Base-by-base conservation (phyloP, 2,113 vertebrate genomes). In the Lutjanus erythropterus region DNA sequence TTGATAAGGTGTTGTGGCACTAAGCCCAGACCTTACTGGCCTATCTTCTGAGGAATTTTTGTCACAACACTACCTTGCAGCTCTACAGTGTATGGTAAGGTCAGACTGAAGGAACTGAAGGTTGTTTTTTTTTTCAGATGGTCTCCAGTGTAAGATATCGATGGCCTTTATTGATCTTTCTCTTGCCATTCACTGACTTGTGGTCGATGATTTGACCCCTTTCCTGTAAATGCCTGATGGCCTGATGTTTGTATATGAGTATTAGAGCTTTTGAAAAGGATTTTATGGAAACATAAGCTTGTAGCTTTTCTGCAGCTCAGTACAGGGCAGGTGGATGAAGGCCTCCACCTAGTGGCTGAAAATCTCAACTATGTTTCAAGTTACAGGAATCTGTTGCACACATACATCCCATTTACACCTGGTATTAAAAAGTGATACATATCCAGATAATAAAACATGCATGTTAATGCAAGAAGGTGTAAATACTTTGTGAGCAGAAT, bases 321-420 rank as follows among this genome's bases (percentile, higher is more conserved):
- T 21, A 19, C 6, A 23, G 18, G 41, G 16, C 29, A 29, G 49
- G 53, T 44, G 16, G 59, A 49, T 46, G 15, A 66, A 52, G 19
- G 23, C 10, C 14, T 46, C 84, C 81, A 69, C n/a, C 87, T 84
- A 15, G 67, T 83, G 88, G 55, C 65, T 29, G 23, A 18, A 46
- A 44, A 49, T n/a, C 16, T 16, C 33, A 35, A 11, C 1, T 16
- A 6, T 21, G 16, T 47, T 31, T 31, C 18, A 29, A 8, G 33
- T 15, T 0, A 15, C 27, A 33, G 62, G 11, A 33, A 47, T n/a
- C 23, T 44, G 7, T 25, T 27, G 12, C 11, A 39, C 37, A 37
- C n/a, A n/a, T n/a, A n/a, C n/a, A n/a, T n/a, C n/a, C n/a, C n/a
- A n/a, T n/a, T n/a, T n/a, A n/a, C n/a, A n/a, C n/a, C n/a, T n/a